Evolutionary conservation across 2,113 vertebrate species (phyloP), one percentile per base, ranked within the genome.

Genomic region (Brachyistius frenatus): DNA sequence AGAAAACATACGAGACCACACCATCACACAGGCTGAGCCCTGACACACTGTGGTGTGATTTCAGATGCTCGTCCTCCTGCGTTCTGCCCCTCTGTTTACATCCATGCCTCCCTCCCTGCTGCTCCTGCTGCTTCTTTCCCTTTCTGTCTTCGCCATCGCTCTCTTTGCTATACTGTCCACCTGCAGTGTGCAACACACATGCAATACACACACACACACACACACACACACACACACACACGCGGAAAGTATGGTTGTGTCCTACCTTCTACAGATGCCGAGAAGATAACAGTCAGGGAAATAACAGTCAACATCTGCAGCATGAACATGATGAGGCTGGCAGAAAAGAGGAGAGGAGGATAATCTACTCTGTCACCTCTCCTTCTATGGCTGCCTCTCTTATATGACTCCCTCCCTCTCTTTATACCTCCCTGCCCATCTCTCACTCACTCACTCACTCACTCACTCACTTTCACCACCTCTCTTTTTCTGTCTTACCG

Each of bases 221-320:
- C 52, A 41, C 76, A 66, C 78, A 58, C 57, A 75, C 57, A 73
- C 52, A 60, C 62, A 77, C 33, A 67, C 66, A 88, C 54, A 76
- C 16, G 80, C 15, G 84, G 66, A 70, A 62, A 80, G 83, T 73
- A 63, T 66, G 66, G 71, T 69, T 73, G 73, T 74, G 81, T 77
- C 95, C 89, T 95, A 95, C 95, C 95, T 94, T 95, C 92, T 78
- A 94, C 93, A 86, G 88, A 94, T 83, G 89, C 84, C 67, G 94
- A 81, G 78, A 94, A 90, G 71, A 93, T 62, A 73, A 90, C 90
- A 87, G 91, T 92, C 77, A 95, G 88, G 63, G 89, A 88, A 73
- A 94, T 81, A 92, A 94, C 88, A 84, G 92, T 93, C 82, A 94
- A 84, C 66, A 91, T 93, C 91, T 95, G 94, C 90, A 93, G 92